Evolutionary conservation across 2,888 invertebrate species (phyloP), one percentile per base, ranked within the genome.

Genomic region (Agrilus biguttatus): DNA sequence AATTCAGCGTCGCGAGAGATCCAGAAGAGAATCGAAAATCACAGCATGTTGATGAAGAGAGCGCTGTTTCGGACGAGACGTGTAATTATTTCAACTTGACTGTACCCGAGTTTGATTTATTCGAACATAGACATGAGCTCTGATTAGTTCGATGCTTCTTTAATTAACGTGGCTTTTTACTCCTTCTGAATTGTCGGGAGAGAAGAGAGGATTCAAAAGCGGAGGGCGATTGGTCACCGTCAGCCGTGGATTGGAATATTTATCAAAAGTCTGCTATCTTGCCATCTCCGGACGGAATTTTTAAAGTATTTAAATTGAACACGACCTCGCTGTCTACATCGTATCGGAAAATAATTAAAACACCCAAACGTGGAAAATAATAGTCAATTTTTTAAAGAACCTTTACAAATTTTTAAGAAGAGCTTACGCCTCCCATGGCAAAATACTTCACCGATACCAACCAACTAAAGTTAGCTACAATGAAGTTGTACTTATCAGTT

Each of bases 131-230:
- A 64, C 65, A 58, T 62, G 61, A 61, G 62, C 62, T 61, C 65
- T 64, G 66, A 66, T 67, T 67, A 65, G 65, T 64, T 65, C 63
- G 64, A 65, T 66, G 65, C 63, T 64, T 63, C 66, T 66, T 66
- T 66, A 67, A 67, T 67, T 67, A 67, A 65, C 63, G 63, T 57
- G 54, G 54, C 54, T 58, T 59, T 61, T 57, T 61, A 55, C 60
- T 58, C 56, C 57, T 58, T 54, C 56, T 58, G 55, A 58, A 56
- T 58, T 55, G 43, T 51, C 47, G 48, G 46, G 48, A 50, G 48
- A 51, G 55, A 56, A 57, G 59, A 58, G 55, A 55, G 58, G 53
- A 53, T 52, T 53, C 53, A 55, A 54, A 51, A 55, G 58, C 59
- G 57, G 58, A 53, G 54, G 49, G 40, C 58, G 52, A 60, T 60